Conservation (phyloP, 2,113 vertebrate genomes). For the Dasyprocta punctata region DNA sequence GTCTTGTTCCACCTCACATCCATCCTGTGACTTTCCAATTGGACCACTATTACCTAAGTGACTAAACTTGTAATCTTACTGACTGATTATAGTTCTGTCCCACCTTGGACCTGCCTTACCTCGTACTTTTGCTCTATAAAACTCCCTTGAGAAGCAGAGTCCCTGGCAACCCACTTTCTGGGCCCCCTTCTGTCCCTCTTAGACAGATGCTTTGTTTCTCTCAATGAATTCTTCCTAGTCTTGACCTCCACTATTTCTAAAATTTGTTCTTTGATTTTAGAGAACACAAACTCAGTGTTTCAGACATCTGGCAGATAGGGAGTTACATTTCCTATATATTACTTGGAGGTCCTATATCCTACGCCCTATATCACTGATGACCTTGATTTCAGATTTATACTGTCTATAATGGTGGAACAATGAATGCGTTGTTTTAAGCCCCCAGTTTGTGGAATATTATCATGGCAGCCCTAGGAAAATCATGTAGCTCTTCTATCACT, state of each 20-base stretch:
- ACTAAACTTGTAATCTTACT: background rate
- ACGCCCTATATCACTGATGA: background rate
- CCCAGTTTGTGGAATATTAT: background rate
- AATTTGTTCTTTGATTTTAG: background rate
- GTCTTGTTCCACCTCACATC: background rate
- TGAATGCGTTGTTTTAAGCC: background rate
- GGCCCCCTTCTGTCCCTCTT: background rate
- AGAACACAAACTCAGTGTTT: background rate
- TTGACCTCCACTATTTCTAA: background rate
- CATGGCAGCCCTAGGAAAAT: background rate
- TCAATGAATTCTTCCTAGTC: background rate
- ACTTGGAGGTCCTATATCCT: background rate
- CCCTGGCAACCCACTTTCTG: background rate
- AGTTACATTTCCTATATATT: background rate
- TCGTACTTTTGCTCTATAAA: background rate
- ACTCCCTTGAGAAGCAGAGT: background rate
- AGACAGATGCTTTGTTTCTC: background rate
- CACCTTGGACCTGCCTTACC: background rate
- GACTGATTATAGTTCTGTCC: background rate
- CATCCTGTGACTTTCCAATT: background rate
- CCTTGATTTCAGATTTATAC: background rate
- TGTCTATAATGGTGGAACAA: background rate
- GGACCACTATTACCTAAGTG: background rate
- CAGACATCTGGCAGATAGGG: background rate
- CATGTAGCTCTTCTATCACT: background rate